Conservation (phyloP, 2,888 invertebrate species). For the Ypsolopha scabrella region DNA sequence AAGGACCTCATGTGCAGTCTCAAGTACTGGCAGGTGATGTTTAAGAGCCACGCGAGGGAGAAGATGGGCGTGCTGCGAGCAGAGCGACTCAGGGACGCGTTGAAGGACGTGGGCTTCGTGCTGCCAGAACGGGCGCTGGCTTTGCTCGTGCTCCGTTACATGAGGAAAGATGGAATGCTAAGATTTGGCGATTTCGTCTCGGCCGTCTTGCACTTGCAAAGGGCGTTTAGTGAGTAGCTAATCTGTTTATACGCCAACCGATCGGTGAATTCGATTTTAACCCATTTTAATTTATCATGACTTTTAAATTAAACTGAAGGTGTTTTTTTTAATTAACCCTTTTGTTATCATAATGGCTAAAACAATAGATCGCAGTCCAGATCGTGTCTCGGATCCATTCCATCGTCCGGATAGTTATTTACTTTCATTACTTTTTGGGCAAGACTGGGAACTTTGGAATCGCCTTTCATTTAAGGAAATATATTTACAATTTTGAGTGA, state of each 20-base stretch:
- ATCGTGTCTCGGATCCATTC: neutral
- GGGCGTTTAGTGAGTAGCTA: conserved; percentile 82
- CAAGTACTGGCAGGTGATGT: conserved; percentile 88
- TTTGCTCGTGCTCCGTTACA: conserved; percentile 85
- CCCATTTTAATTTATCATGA: neutral
- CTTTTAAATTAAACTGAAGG: too few species aligned
- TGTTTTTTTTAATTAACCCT: neutral
- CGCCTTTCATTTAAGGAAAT: too few species aligned
- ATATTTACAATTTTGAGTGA: too few species aligned
- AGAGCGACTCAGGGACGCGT: conserved; percentile 85
- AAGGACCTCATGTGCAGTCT: conserved; percentile 93
- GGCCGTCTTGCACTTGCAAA: conserved; percentile 87
- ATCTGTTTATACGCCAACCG: neutral
- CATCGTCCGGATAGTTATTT: neutral
- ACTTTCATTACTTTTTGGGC: too few species aligned
- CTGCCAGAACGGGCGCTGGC: conserved; percentile 87
- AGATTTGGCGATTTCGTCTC: conserved; percentile 94
- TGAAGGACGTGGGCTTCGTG: conserved; percentile 89
- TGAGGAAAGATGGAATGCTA: conserved; percentile 92
- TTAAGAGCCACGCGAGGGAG: conserved; percentile 90
- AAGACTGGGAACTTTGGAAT: too few species aligned
- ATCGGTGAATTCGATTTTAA: neutral
- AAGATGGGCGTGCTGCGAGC: conserved; percentile 91
- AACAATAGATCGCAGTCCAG: too few species aligned
- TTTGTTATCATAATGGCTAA: neutral